Percentiles rank a stretch among this genome's conserved stretches.
phyloP scores from a whole-genome alignment of 2,797 vertebrate genomes.

The Artibeus jamaicensis region DNA sequence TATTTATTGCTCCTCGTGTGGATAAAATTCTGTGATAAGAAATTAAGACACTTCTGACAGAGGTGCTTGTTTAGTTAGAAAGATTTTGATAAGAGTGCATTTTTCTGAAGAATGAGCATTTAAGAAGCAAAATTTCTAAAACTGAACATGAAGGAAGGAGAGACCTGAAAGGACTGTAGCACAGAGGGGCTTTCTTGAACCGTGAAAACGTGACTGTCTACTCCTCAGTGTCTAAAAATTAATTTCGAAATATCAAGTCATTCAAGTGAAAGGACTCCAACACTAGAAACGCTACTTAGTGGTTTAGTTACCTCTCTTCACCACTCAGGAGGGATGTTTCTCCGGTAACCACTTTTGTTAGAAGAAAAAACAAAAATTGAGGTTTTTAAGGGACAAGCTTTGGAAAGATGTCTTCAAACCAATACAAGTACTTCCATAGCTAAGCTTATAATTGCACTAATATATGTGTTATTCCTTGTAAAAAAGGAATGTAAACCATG shows the following conservation, averaged over 20 bases:
- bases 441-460: neutral
- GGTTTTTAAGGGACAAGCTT: neutral
- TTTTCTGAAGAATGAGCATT: constrained; percentile 73
- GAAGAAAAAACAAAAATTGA: neutral
- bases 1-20: constrained; percentile 83
- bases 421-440: neutral
- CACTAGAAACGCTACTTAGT: neutral
- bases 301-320: neutral
- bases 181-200: neutral
- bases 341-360: neutral
- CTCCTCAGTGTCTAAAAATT: constrained; percentile 44
- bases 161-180: neutral
- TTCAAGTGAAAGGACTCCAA: neutral
- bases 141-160: constrained; percentile 6
- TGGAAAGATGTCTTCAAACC: neutral
- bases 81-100: constrained; percentile 77
- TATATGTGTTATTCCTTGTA: neutral
- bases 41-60: constrained; percentile 88
- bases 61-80: constrained; percentile 80
- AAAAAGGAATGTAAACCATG: neutral
- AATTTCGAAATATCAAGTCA: constrained; percentile 37
- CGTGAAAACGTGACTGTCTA: constrained; percentile 12
- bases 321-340: neutral
- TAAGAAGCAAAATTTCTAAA: constrained; percentile 63
- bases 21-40: constrained; percentile 88